Percentiles rank a stretch among this genome's conserved stretches.
These are phyloP conservation scores for Iselma pallidipennis DNA, from an alignment of 2,888 invertebrate species.

Conservation along the genomic window DNA sequence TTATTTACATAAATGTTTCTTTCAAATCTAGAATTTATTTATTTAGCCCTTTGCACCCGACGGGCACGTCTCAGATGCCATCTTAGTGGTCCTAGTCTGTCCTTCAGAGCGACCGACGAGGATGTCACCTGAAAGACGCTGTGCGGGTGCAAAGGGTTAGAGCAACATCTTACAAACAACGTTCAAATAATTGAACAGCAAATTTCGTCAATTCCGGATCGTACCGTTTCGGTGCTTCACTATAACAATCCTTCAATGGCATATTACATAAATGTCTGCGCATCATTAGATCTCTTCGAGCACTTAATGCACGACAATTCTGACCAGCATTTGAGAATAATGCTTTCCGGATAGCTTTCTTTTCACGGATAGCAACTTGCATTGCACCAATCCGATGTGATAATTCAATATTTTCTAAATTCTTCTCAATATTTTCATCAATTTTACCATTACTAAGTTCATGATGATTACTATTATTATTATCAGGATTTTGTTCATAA, in stretches of 20 bases:
- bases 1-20: not conserved
- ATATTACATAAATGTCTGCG: conserved; percentile 71
- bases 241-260: conserved; percentile 63
- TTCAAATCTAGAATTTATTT: too few species aligned
- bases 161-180: conserved; percentile 47
- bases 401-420: conserved; percentile 29
- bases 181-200: conserved; percentile 51
- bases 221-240: conserved; percentile 52
- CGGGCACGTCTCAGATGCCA: too few species aligned
- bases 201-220: conserved; percentile 53
- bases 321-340: conserved; percentile 73
- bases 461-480: conserved; percentile 30
- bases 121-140: too few species aligned
- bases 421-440: conserved; percentile 24
- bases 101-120: too few species aligned
- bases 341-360: conserved; percentile 63
- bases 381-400: conserved; percentile 62
- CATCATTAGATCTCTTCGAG: conserved; percentile 76
- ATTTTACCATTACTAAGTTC: conserved; percentile 33
- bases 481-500: conserved; percentile 27
- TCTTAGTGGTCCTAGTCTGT: too few species aligned
- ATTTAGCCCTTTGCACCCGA: too few species aligned
- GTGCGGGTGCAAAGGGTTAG: too few species aligned
- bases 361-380: conserved; percentile 66
- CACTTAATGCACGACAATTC: conserved; percentile 76